phyloP scores from a whole-genome alignment of 30 jellyfish, hydroid and myxozoan species.

The Cassiopea xamachana region DNA sequence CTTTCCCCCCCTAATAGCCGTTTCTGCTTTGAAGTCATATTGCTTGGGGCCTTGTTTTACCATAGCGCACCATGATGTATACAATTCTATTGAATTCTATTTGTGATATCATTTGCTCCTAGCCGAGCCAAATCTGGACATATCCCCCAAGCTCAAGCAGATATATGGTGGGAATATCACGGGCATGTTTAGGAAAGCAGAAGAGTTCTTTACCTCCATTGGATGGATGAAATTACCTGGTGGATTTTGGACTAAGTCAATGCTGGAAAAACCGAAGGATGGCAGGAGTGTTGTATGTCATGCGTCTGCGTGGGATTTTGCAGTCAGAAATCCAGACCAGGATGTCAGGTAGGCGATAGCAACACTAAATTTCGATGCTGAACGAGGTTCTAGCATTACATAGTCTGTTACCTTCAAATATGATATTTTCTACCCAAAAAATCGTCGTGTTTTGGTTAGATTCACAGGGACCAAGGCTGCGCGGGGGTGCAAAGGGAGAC shows the following conservation, averaged over 20 bases:
- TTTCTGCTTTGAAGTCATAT: too few species aligned
- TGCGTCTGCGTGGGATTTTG: slow-evolving; percentile 99
- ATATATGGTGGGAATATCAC: slow-evolving; percentile 45
- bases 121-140: slow-evolving; percentile 85
- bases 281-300: slow-evolving; percentile 89
- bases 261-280: slow-evolving; percentile 85
- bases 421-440: too few species aligned
- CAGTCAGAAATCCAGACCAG: slow-evolving; percentile 48
- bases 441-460: too few species aligned
- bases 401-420: too few species aligned
- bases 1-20: too few species aligned
- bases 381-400: too few species aligned
- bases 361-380: background rate
- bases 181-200: slow-evolving; percentile 87
- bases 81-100: too few species aligned
- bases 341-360: slow-evolving; percentile 79
- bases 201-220: slow-evolving; percentile 87
- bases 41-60: too few species aligned
- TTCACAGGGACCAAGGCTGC: too few species aligned
- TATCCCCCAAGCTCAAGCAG: slow-evolving; percentile 66
- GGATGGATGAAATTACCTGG: slow-evolving; percentile 91
- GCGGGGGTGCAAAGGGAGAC: too few species aligned
- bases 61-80: too few species aligned
- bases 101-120: background rate
- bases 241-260: slow-evolving; percentile 86